Evolutionary conservation across 2,797 vertebrate species (phyloP).

Genomic region (Sebastes diaconus): DNA sequence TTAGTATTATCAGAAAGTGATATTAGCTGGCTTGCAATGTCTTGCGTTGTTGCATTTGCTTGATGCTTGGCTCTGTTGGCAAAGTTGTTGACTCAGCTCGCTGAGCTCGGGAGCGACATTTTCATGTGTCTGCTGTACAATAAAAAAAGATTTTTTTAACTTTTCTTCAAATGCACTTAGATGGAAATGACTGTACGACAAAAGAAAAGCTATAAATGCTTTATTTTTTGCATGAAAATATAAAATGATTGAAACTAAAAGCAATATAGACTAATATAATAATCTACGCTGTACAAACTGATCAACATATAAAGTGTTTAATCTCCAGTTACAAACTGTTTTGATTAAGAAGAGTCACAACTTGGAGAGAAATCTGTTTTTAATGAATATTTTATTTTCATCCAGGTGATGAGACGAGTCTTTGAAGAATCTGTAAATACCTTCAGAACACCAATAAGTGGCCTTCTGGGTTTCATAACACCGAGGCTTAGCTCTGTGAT

Average conservation of each 20-base stretch:
- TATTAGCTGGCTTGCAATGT: not conserved
- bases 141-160: not conserved
- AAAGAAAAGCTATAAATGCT: not conserved
- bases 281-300: not conserved
- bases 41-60: not conserved
- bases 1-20: no score
- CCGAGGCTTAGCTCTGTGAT: not conserved
- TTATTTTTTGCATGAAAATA: not conserved
- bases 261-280: not conserved
- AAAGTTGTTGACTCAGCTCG: no score
- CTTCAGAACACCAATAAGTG: not conserved
- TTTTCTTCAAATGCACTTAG: no score
- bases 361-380: not conserved
- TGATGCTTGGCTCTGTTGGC: not conserved
- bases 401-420: not conserved
- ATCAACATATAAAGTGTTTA: not conserved
- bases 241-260: not conserved
- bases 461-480: not conserved
- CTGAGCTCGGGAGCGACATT: no score
- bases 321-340: not conserved
- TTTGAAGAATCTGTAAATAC: not conserved
- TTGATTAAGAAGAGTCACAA: not conserved
- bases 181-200: no score
- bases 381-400: not conserved
- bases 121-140: not conserved